Percentiles rank a stretch among this genome's conserved stretches.
These are phyloP conservation scores for Mechanitis messenoides DNA, from an alignment of 2,888 invertebrate genomes.

Conservation along the genomic window DNA sequence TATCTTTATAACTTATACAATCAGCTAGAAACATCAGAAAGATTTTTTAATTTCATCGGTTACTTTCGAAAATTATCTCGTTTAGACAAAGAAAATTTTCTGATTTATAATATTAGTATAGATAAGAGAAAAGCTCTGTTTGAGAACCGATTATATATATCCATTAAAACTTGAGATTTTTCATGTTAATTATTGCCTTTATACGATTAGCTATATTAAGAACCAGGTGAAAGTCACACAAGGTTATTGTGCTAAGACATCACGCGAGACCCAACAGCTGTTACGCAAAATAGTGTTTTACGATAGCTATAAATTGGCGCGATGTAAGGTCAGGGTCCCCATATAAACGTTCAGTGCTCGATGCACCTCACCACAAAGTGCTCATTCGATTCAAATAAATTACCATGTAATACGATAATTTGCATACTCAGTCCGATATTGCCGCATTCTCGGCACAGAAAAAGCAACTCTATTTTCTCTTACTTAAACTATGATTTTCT, in stretches of 20 bases:
- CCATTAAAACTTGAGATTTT: too few species aligned
- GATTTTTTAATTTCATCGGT: too few species aligned
- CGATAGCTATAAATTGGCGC: constrained; percentile 73
- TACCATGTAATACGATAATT: constrained; percentile 76
- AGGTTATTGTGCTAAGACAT: constrained; percentile 57
- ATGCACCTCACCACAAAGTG: constrained; percentile 75
- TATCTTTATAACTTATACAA: too few species aligned
- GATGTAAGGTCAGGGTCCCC: constrained; percentile 76
- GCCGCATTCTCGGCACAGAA: constrained; percentile 38
- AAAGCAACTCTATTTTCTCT: constrained; percentile 44
- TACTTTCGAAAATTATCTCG: not conserved
- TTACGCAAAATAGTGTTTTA: constrained; percentile 70
- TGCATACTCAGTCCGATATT: constrained; percentile 66
- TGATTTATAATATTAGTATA: too few species aligned
- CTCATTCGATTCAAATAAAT: constrained; percentile 78
- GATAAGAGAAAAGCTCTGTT: too few species aligned
- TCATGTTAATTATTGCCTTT: too few species aligned
- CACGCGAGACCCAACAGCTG: constrained; percentile 64
- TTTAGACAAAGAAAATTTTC: too few species aligned
- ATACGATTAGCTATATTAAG: constrained; percentile 32
- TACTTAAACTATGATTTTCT: constrained; percentile 39
- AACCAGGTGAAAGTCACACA: constrained; percentile 61
- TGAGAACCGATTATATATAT: too few species aligned
- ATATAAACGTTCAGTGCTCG: constrained; percentile 69
- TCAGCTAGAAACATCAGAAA: too few species aligned